phyloP scores from a whole-genome alignment of 2,113 vertebrate genomes.

The Aegotheles bennettii region DNA sequence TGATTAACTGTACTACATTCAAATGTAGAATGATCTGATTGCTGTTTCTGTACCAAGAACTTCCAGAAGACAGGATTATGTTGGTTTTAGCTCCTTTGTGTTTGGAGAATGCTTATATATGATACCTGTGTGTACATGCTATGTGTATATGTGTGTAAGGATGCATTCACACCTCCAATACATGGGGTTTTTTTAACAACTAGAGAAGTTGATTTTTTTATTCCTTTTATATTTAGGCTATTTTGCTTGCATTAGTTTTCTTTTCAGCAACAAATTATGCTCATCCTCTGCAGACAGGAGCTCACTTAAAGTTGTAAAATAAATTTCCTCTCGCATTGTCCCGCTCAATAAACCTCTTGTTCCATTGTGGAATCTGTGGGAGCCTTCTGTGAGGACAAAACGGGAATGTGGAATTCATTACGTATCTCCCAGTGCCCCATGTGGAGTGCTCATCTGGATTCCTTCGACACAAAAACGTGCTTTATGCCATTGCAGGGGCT shows the following conservation, averaged over 20 bases:
- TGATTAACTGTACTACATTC: slow-evolving; percentile 48
- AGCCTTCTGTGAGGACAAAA: slow-evolving; percentile 52
- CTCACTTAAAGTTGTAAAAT: slow-evolving; percentile 28
- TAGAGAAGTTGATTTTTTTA: neutral
- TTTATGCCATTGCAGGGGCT: slow-evolving; percentile 62
- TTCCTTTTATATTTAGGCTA: neutral
- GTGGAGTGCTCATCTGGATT: slow-evolving; percentile 48
- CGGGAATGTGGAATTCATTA: slow-evolving; percentile 62
- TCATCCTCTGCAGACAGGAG: neutral
- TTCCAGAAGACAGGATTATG: slow-evolving; percentile 37
- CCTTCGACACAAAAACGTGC: slow-evolving; percentile 61
- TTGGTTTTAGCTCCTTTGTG: neutral
- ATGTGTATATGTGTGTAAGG: neutral
- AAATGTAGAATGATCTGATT: slow-evolving; percentile 53
- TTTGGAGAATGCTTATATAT: neutral
- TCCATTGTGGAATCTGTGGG: slow-evolving; percentile 41
- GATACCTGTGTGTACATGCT: neutral
- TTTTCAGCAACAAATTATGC: slow-evolving; percentile 1
- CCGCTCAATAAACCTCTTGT: slow-evolving; percentile 54
- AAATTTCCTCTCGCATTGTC: slow-evolving; percentile 48
- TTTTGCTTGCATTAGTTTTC: slow-evolving; percentile 10
- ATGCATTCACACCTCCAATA: neutral
- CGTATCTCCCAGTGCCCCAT: neutral
- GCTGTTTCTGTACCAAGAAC: slow-evolving; percentile 19
- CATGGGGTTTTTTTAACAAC: neutral